Evolutionary conservation across 2,797 vertebrate species (phyloP), one percentile per base, ranked within the genome.

Genomic region (Esox masquinongy): DNA sequence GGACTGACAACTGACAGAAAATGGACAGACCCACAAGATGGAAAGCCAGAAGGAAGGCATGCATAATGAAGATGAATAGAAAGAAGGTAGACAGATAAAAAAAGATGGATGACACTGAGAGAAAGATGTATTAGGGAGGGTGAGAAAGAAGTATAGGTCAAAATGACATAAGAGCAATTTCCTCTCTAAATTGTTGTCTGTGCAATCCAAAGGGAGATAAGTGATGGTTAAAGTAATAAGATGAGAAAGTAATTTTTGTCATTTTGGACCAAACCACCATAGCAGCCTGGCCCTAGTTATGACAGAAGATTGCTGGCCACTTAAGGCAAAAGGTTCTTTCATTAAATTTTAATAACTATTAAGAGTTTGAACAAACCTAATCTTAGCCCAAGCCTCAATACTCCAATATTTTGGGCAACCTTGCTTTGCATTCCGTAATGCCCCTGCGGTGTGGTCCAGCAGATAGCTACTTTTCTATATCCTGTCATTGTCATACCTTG

Each of bases 181-280:
- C 72, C 16, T 70, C n/a, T 34, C 5, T 26, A 36, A 59, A 59
- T 16, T 43, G 26, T 69, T 64, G 36, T 64, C 26, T 19, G 26
- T 72, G 61, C 61, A 19, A 49, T 51, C 51, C 47, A 9, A 34
- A 36, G 68, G 63, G 66, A 2, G 36, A 39, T 19, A 70, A 72
- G 50, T 56, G n/a, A 3, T 77, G 73, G 56, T 75, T 75, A 29
- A 22, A 47, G 61, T 39, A 39, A 39, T 39, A 6, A 5, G 36
- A 39, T 39, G 36, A 39, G 36, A 39, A 39, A 39, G 36, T 31
- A 39, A 39, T 39, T 39, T 39, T 5, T 5, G 36, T 39, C 36
- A 8, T 39, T 39, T 39, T 39, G 36, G 36, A 39, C 36, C 36
- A 39, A 5, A 31, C 29, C 1, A 31, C 29, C 29, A 3, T 31